Evolutionary conservation across 2,113 vertebrate genomes (phyloP).

Genomic region (Fregetta grallaria): DNA sequence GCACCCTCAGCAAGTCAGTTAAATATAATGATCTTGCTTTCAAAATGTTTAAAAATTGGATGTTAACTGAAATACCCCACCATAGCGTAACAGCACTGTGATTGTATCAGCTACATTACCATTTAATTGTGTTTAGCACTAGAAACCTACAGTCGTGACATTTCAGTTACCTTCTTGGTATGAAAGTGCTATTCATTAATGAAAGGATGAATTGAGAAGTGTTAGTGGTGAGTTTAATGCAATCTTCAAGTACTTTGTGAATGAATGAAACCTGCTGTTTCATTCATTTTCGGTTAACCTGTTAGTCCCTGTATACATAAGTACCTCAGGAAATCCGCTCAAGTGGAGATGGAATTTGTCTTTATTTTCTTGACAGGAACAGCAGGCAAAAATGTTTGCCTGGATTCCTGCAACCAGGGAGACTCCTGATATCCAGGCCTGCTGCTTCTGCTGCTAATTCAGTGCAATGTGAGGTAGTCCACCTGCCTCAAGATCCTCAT

Average conservation of each 20-base stretch:
- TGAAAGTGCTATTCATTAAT: not conserved
- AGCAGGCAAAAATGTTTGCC: not conserved
- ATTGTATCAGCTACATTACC: not conserved
- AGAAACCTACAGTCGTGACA: fast-evolving
- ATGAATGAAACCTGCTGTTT: not conserved
- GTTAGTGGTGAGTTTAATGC: not conserved
- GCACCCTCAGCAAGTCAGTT: not conserved
- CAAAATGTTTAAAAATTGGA: not conserved
- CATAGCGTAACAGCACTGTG: not conserved
- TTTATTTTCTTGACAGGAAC: not conserved
- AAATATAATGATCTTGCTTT: not conserved
- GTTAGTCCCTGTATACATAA: not conserved
- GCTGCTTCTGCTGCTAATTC: not conserved
- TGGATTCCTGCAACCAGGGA: not conserved
- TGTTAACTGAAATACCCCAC: not conserved
- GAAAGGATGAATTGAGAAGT: not conserved
- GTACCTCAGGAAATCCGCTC: not conserved
- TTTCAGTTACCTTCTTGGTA: not conserved
- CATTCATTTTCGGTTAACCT: not conserved
- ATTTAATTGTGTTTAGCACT: not conserved
- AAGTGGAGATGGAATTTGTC: not conserved
- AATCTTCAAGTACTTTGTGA: not conserved
- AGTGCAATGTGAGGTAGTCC: not conserved
- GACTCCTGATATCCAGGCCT: not conserved
- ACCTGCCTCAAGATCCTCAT: not conserved